A percentile compares a stretch with the other conserved stretches of the same genome.
Evolutionary conservation across 2,113 vertebrate species (phyloP).

Genomic region (Benitochromis conjunctus): DNA sequence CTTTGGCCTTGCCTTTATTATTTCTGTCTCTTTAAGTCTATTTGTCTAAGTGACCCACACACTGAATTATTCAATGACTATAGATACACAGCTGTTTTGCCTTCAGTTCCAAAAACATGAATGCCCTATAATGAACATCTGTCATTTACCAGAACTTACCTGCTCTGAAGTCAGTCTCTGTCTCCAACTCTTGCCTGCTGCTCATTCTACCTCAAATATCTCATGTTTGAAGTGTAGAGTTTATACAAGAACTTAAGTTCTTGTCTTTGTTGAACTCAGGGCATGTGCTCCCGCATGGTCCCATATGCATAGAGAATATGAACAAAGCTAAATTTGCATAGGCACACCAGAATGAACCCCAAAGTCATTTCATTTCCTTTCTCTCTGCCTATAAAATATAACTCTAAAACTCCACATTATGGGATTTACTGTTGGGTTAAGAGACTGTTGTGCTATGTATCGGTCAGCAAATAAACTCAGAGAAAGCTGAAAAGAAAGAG

Average conservation of each 20-base stretch:
- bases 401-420: not conserved
- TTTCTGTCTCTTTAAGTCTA: not conserved
- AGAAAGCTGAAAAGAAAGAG: not conserved
- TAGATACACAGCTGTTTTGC: conserved; percentile 4
- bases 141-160: conserved; percentile 7
- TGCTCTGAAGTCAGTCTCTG: not conserved
- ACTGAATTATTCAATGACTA: conserved; percentile 30
- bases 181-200: not conserved
- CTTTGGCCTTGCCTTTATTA: not conserved
- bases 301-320: not conserved
- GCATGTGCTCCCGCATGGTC: not conserved
- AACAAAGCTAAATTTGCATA: conserved; percentile 18
- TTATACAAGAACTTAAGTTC: not conserved
- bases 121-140: not conserved
- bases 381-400: not conserved
- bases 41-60: not conserved
- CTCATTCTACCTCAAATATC: not conserved
- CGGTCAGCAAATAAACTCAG: not conserved
- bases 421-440: not conserved
- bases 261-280: not conserved
- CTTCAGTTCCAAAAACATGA: conserved; percentile 6
- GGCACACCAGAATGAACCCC: not conserved
- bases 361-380: not conserved
- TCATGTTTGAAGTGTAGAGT: not conserved
- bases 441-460: not conserved